Percentiles rank a stretch among this genome's conserved stretches.
Conservation (phyloP, 2,888 invertebrate genomes). For the Brachypalpus laphriformis region DNA sequence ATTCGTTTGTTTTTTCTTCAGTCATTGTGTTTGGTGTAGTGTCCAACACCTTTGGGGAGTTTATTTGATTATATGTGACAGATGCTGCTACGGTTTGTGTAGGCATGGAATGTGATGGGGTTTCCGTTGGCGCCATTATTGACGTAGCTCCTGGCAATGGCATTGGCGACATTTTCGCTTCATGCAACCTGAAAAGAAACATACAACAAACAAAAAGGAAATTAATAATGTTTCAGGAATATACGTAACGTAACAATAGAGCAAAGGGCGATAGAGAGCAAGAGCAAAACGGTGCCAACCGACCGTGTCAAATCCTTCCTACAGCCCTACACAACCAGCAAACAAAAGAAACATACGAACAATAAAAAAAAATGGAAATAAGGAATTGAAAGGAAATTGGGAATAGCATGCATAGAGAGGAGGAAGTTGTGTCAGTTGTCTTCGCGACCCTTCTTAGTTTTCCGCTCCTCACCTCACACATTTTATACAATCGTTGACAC, state of each 20-base stretch:
- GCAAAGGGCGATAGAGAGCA: background rate
- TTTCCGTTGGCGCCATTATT: constrained; percentile 75
- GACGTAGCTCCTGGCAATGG: constrained; percentile 74
- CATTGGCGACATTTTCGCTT: constrained; percentile 75
- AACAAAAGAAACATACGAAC: constrained; percentile 64
- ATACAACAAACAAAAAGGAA: constrained; percentile 56
- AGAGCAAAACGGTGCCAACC: constrained; percentile 60
- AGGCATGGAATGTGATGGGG: constrained; percentile 71
- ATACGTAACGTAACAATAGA: constrained; percentile 42
- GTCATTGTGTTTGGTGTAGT: constrained; percentile 38
- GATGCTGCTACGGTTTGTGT: constrained; percentile 72
- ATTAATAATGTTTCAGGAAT: constrained; percentile 62
- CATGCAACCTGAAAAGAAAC: constrained; percentile 70
- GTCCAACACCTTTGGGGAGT: constrained; percentile 49
- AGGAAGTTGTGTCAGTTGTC: constrained; percentile 59
- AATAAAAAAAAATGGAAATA: constrained; percentile 32
- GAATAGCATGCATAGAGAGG: constrained; percentile 21
- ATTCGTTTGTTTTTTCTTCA: constrained; percentile 54
- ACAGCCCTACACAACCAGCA: constrained; percentile 38
- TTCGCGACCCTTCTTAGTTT: constrained; percentile 54
- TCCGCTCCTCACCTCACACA: background rate
- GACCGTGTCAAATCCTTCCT: constrained; percentile 69
- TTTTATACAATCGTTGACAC: constrained; percentile 59
- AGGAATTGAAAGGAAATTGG: constrained; percentile 62
- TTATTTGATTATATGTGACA: constrained; percentile 62